A percentile compares a stretch with the other conserved stretches of the same genome.
Conservation (phyloP, 2,888 invertebrate genomes). For the Microchrysa polita region DNA sequence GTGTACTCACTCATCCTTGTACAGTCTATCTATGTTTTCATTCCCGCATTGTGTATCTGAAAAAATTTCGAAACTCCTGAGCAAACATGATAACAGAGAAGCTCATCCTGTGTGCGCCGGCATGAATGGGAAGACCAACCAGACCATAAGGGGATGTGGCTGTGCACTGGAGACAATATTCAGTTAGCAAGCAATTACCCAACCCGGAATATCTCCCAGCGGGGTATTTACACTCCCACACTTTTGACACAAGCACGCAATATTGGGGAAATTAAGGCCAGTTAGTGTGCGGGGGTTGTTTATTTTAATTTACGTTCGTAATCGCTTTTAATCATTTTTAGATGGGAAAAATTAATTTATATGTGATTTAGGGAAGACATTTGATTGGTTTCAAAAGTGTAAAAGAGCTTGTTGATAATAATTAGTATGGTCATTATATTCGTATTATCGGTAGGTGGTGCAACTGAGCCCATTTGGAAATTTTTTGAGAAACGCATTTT, state of each 20-base stretch:
- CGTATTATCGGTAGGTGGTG: too few relatives aligned
- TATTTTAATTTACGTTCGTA: constrained; percentile 36
- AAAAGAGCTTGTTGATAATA: too few relatives aligned
- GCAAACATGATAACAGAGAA: constrained; percentile 48
- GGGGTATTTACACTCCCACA: constrained; percentile 39
- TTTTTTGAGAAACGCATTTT: too few relatives aligned
- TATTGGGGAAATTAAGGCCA: constrained; percentile 37
- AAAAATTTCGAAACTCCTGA: constrained; percentile 44
- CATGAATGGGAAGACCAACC: neutral
- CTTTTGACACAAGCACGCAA: constrained; percentile 37
- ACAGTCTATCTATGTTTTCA: neutral
- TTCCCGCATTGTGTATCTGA: neutral
- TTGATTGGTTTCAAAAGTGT: too few relatives aligned
- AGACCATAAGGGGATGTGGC: neutral
- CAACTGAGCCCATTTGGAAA: too few relatives aligned
- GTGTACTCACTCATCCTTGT: neutral
- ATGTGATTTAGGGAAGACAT: too few relatives aligned
- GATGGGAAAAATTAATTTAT: constrained; percentile 35
- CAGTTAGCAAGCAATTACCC: constrained; percentile 42
- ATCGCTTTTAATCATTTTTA: constrained; percentile 26
- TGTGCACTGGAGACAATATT: neutral
- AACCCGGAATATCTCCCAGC: constrained; percentile 39
- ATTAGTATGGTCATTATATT: too few relatives aligned
- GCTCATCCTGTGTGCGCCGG: constrained; percentile 23
- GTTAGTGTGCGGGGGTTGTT: constrained; percentile 36